Percentiles rank a stretch among this genome's conserved stretches.
Evolutionary conservation across 37 sponge, comb jelly and placozoan species (phyloP).

Genomic region (Chondrilla cf. caribensis): DNA sequence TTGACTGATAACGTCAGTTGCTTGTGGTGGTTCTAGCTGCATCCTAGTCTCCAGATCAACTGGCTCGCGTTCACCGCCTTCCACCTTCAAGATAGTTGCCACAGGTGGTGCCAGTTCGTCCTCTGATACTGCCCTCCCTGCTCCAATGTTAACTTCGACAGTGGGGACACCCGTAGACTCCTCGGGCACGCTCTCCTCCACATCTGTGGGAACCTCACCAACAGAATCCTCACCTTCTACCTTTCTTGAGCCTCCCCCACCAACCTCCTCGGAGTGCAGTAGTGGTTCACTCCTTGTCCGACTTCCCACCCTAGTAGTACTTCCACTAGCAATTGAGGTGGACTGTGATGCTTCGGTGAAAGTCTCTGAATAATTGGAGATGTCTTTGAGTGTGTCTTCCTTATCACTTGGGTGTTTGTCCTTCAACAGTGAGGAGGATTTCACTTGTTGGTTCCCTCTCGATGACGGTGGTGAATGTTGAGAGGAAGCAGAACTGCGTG

Average conservation of each 20-base stretch:
- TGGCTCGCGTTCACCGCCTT: background rate
- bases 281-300: background rate
- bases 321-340: too few species aligned
- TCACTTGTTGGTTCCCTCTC: background rate
- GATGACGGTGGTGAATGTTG: too few species aligned
- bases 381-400: conserved; percentile 2
- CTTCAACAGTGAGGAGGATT: background rate
- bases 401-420: background rate
- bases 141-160: background rate
- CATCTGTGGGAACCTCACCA: background rate
- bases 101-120: background rate
- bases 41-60: background rate
- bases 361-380: background rate
- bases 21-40: background rate
- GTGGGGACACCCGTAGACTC: background rate
- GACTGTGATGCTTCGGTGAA: background rate
- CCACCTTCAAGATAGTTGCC: background rate
- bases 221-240: background rate
- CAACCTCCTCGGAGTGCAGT: background rate
- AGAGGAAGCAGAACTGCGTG: background rate
- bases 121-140: background rate
- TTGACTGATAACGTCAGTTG: background rate
- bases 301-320: background rate
- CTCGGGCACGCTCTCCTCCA: conserved; percentile 2
- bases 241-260: background rate